Evolutionary conservation across 1,140 invertebrate genomes (phyloP).

Genomic region (Aplysia californica): DNA sequence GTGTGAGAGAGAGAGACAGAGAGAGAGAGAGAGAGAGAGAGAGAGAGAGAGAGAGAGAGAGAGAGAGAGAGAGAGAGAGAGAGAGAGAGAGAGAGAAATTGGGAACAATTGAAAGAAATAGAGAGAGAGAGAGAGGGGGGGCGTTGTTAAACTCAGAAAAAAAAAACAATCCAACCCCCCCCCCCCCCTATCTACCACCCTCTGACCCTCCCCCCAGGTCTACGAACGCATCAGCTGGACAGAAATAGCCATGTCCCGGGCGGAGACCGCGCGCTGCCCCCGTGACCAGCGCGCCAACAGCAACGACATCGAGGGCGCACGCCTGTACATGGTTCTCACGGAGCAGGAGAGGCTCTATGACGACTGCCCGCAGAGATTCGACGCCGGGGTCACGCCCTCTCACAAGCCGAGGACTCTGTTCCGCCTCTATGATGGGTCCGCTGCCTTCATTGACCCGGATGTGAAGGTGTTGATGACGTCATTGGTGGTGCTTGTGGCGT

Average conservation of each 20-base stretch:
- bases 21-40: too few relatives aligned
- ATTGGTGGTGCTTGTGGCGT: neutral
- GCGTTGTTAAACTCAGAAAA: too few relatives aligned
- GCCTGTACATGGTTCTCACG: slow-evolving; percentile 87
- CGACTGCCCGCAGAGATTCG: slow-evolving; percentile 66
- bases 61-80: too few relatives aligned
- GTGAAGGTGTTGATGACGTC: neutral
- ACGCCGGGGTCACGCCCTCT: slow-evolving; percentile 54
- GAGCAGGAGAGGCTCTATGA: slow-evolving; percentile 89
- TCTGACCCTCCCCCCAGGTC: too few relatives aligned
- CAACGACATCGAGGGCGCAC: slow-evolving; percentile 88
- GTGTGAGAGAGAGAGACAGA: too few relatives aligned
- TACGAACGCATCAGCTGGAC: slow-evolving; percentile 96
- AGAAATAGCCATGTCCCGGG: slow-evolving; percentile 87
- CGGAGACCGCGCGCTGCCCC: slow-evolving; percentile 91
- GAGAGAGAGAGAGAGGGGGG: too few relatives aligned
- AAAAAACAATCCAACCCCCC: too few relatives aligned
- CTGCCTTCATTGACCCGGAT: neutral
- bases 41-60: too few relatives aligned
- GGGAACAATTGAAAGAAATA: too few relatives aligned
- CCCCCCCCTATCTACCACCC: too few relatives aligned
- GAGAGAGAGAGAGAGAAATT: too few relatives aligned
- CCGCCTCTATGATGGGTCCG: neutral
- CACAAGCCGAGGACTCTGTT: slow-evolving; percentile 48
- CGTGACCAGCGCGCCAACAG: slow-evolving; percentile 90